phyloP scores from a whole-genome alignment of 2,888 invertebrate species.

The Andrena chrysosceles region DNA sequence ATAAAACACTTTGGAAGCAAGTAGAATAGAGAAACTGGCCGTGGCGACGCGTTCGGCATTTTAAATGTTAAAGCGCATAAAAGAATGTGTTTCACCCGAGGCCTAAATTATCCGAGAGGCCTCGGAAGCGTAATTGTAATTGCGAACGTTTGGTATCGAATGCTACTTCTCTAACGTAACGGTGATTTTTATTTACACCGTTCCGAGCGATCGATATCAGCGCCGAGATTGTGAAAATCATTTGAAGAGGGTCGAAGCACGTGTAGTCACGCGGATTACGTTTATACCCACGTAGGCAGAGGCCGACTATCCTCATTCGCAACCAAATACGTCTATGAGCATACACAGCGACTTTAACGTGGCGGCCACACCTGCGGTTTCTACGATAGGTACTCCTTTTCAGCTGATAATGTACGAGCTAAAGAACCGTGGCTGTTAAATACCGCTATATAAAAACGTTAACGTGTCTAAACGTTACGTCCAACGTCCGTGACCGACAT shows the following conservation, averaged over 20 bases:
- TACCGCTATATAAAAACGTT: not conserved
- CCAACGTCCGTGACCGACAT: conserved; percentile 5
- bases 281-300: conserved; percentile 68
- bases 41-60: conserved; percentile 25
- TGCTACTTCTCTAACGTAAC: too few relatives aligned
- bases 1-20: not conserved
- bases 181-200: too few relatives aligned
- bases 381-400: conserved; percentile 33
- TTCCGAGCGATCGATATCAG: not conserved
- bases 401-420: conserved; percentile 27
- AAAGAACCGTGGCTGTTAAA: not conserved
- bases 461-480: not conserved
- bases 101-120: conserved; percentile 34
- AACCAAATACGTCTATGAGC: conserved; percentile 81
- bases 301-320: conserved; percentile 75
- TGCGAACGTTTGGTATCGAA: conserved; percentile 19
- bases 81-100: conserved; percentile 51
- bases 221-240: not conserved
- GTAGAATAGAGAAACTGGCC: conserved; percentile 39
- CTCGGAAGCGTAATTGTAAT: conserved; percentile 39
- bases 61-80: conserved; percentile 33
- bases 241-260: conserved; percentile 33
- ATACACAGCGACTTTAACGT: conserved; percentile 51
- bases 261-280: conserved; percentile 52
- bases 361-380: conserved; percentile 70